Base-by-base conservation (phyloP, 2,888 invertebrate species). In the Drosophila melanosoma region DNA sequence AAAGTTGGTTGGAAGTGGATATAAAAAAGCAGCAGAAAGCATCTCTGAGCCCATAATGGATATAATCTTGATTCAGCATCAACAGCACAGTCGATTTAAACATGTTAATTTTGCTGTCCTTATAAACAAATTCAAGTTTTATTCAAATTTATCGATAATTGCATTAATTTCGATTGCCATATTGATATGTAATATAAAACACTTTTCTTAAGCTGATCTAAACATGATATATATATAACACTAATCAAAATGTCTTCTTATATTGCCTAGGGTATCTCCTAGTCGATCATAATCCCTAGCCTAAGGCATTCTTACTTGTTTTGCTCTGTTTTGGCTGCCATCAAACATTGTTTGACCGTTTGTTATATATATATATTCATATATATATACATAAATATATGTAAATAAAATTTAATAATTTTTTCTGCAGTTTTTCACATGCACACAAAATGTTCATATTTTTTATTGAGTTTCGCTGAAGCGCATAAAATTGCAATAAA, bases 401-500 rank as follows among this genome's bases (percentile, higher is more conserved):
- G 29, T 70, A 67, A 79, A 82, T 76, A 69, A 61, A 63, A 56
- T 57, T 38, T 51, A 51, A 53, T 63, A 59, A 59, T 35, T 33
- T 57, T 54, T 63, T 61, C 40, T 62, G 69, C 23, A 59, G 65
- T 61, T 52, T 60, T 53, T 68, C 62, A 49, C 36, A 53, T 57
- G 64, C 63, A 40, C 63, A 69, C 66, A 71, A 74, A 81, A 72
- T 73, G 61, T 73, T 64, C 64, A 74, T 87, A 2, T 20, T 45
- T 15, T 84, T 87, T 84, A 90, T 87, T 87, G 90, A 84, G 89
- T 82, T 90, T 81, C 87, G 89, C 74, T 86, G 90, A 84, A 87
- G 86, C 87, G 90, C 87, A 84, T 76, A 75, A 87, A 90, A 90
- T 90, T 86, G 90, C 90, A 89, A 90, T 90, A 90, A 87, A 90